These are phyloP conservation scores for Drosophila serrata DNA, from an alignment of 1,140 invertebrate genomes.

Conservation along the genomic window DNA sequence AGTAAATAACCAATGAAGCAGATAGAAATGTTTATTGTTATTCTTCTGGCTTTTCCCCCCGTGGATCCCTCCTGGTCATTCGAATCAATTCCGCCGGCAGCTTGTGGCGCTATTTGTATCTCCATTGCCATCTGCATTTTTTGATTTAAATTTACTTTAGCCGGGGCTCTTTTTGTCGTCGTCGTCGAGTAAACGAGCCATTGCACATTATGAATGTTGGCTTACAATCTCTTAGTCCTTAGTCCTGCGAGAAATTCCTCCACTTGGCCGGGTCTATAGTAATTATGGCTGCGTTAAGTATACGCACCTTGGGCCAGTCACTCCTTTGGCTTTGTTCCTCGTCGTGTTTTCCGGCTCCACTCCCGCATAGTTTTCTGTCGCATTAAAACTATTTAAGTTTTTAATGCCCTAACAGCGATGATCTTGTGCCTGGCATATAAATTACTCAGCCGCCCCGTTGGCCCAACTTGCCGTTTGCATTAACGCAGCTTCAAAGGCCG, in stretches of 20 bases:
- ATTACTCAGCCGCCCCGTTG: constrained; percentile 50
- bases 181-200: constrained; percentile 40
- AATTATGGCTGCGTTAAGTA: constrained; percentile 49
- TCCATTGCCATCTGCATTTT: constrained; percentile 45
- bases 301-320: constrained; percentile 46
- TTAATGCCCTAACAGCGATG: constrained; percentile 80
- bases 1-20: constrained; percentile 82
- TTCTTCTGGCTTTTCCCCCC: constrained; percentile 44
- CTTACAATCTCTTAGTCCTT: constrained; percentile 12
- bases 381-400: constrained; percentile 84
- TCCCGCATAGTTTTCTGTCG: constrained; percentile 72
- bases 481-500: constrained; percentile 68
- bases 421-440: constrained; percentile 82
- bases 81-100: constrained; percentile 72
- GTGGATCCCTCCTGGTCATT: constrained; percentile 55
- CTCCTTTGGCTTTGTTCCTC: constrained; percentile 18
- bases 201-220: constrained; percentile 60
- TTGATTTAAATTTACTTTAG: constrained; percentile 44
- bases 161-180: constrained; percentile 16
- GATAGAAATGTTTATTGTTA: constrained; percentile 84
- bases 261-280: constrained; percentile 2
- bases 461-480: constrained; percentile 24
- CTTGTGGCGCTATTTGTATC: constrained; percentile 61
- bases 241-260: not conserved
- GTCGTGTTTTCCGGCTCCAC: constrained; percentile 24